phyloP scores from a whole-genome alignment of 92 coral and sea anemone species.

The Porites cylindrica region DNA sequence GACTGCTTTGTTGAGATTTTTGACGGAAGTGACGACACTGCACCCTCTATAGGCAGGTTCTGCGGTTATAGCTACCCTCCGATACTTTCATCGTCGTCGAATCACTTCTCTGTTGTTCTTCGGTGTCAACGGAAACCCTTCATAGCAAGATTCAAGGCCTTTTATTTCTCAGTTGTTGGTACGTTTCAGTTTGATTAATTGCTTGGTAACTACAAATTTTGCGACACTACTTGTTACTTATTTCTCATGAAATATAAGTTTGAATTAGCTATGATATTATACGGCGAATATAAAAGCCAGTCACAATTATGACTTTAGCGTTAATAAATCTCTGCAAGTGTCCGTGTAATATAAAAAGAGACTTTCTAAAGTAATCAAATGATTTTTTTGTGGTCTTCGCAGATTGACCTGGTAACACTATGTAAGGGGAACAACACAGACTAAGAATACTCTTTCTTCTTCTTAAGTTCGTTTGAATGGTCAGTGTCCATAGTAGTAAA shows the following conservation, averaged over 20 bases:
- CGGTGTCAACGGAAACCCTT: background rate
- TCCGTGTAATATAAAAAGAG: no score
- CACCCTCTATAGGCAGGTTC: conserved; percentile 41
- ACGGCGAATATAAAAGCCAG: no score
- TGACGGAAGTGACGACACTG: conserved; percentile 34
- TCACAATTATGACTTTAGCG: no score
- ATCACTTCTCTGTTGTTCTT: conserved; percentile 39
- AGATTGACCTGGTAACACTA: no score
- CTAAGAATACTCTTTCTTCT: no score
- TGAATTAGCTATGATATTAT: no score
- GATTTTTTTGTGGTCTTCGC: no score
- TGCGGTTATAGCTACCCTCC: conserved; percentile 66
- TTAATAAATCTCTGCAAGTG: no score
- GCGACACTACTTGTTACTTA: background rate
- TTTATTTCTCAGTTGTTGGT: conserved; percentile 18
- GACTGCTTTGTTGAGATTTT: conserved; percentile 50
- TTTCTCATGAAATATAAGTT: background rate
- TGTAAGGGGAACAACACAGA: no score
- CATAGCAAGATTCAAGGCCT: conserved; percentile 31
- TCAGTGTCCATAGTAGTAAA: background rate
- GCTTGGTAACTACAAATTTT: background rate
- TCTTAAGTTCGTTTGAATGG: no score
- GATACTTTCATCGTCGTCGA: conserved; percentile 25
- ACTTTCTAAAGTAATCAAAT: no score
- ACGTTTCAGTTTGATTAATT: background rate